Evolutionary conservation across 2,888 invertebrate genomes (phyloP).

Genomic region (Caenorhabditis sp.): DNA sequence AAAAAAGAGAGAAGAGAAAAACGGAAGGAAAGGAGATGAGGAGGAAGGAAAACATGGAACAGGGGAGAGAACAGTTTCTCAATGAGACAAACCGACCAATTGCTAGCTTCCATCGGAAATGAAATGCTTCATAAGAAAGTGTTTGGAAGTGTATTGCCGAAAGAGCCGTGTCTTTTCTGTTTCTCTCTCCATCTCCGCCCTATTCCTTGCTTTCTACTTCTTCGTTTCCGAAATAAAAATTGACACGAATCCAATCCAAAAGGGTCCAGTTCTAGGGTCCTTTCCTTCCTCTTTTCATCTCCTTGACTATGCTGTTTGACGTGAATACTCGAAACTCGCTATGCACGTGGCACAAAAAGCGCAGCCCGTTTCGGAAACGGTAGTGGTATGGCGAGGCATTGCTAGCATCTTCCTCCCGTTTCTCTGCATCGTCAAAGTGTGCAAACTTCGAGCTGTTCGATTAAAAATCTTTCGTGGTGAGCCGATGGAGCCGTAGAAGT

Average conservation of each 20-base stretch:
- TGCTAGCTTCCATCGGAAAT: slow-evolving; percentile 26
- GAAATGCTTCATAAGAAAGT: slow-evolving; percentile 39
- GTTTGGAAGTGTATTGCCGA: slow-evolving; percentile 27
- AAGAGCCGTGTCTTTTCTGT: slow-evolving; percentile 2
- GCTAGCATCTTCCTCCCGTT: neutral
- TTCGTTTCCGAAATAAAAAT: slow-evolving; percentile 44
- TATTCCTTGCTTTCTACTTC: slow-evolving; percentile 22
- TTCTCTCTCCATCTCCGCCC: neutral
- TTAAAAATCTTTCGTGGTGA: slow-evolving; percentile 21
- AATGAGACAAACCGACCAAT: neutral
- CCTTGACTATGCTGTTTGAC: neutral
- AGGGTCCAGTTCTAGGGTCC: neutral
- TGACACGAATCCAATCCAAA: slow-evolving; percentile 30
- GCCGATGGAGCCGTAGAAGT: neutral
- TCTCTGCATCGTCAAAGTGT: slow-evolving; percentile 8
- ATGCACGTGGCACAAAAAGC: neutral
- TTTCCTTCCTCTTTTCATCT: neutral
- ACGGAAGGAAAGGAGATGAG: slow-evolving; percentile 4
- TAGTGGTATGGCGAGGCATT: no score
- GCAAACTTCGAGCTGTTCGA: slow-evolving; percentile 26
- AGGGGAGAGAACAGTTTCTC: slow-evolving; percentile 5
- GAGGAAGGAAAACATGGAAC: slow-evolving; percentile 2
- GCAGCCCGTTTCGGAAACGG: no score
- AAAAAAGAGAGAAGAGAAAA: slow-evolving; percentile 5
- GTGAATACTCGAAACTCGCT: neutral